These are phyloP conservation scores for Urocolius indicus DNA, from an alignment of 2,113 vertebrate genomes.

Conservation along the genomic window DNA sequence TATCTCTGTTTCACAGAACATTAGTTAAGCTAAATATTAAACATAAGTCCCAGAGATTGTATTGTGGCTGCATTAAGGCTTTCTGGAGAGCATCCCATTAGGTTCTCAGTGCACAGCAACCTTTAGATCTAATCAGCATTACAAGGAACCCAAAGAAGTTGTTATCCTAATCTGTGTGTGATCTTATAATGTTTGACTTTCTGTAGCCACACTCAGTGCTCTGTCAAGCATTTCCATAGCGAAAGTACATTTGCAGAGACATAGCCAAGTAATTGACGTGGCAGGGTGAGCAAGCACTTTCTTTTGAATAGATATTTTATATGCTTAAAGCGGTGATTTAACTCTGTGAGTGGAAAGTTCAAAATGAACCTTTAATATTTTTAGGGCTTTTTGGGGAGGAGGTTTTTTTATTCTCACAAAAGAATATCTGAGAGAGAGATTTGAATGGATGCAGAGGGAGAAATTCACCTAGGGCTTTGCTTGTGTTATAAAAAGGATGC, in stretches of 20 bases:
- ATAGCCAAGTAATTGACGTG: background rate
- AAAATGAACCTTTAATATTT: background rate
- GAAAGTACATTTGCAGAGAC: constrained; percentile 23
- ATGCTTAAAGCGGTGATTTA: background rate
- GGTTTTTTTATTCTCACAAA: background rate
- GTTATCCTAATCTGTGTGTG: constrained; percentile 26
- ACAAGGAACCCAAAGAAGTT: background rate
- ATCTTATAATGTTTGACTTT: constrained; percentile 38
- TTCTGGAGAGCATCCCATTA: constrained; percentile 26
- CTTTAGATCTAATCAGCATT: constrained; percentile 27
- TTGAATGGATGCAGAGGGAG: background rate
- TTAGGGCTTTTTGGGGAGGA: too few relatives aligned
- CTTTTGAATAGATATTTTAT: background rate
- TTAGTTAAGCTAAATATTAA: constrained; percentile 57
- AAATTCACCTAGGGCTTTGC: background rate
- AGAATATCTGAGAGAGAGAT: background rate
- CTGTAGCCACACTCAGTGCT: rapidly evolving
- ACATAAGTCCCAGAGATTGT: constrained; percentile 32
- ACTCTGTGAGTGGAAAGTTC: background rate
- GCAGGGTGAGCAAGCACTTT: constrained; percentile 20
- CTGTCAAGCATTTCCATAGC: background rate
- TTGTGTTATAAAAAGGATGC: background rate
- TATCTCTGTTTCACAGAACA: constrained; percentile 62
- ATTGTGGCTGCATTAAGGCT: background rate
- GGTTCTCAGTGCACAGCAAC: background rate